These are phyloP conservation scores for Drosophila serrata DNA, from an alignment of 1,140 invertebrate species.

Conservation along the genomic window DNA sequence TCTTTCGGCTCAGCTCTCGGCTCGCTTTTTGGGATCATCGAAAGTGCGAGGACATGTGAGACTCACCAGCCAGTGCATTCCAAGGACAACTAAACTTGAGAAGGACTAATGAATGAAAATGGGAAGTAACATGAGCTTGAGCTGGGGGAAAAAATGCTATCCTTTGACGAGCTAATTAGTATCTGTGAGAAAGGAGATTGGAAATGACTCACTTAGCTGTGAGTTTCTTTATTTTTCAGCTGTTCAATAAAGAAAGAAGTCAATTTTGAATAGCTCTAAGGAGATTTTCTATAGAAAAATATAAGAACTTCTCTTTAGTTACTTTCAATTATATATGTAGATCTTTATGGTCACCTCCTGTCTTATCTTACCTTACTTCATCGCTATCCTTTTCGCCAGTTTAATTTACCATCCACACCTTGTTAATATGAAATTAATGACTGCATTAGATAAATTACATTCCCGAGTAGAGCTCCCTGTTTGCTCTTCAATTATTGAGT, in stretches of 20 bases:
- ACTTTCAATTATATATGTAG: neutral
- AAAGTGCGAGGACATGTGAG: conserved; percentile 40
- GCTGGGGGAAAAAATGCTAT: neutral
- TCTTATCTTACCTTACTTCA: neutral
- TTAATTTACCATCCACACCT: conserved; percentile 71
- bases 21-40: conserved; percentile 15
- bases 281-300: neutral
- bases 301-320: neutral
- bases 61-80: conserved; percentile 29
- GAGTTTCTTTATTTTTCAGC: neutral
- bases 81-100: conserved; percentile 28
- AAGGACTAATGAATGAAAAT: conserved; percentile 36
- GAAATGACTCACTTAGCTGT: conserved; percentile 12
- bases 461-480: conserved; percentile 26
- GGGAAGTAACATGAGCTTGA: conserved; percentile 10
- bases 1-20: conserved; percentile 53
- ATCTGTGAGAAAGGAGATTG: no score
- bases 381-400: neutral
- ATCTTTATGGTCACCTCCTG: neutral
- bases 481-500: conserved; percentile 60
- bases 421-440: conserved; percentile 81
- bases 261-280: neutral
- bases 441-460: conserved; percentile 81
- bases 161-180: conserved; percentile 23
- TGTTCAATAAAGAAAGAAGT: neutral